Evolutionary conservation across 2,113 vertebrate genomes (phyloP), one percentile per base, ranked within the genome.

Genomic region (Sander vitreus): DNA sequence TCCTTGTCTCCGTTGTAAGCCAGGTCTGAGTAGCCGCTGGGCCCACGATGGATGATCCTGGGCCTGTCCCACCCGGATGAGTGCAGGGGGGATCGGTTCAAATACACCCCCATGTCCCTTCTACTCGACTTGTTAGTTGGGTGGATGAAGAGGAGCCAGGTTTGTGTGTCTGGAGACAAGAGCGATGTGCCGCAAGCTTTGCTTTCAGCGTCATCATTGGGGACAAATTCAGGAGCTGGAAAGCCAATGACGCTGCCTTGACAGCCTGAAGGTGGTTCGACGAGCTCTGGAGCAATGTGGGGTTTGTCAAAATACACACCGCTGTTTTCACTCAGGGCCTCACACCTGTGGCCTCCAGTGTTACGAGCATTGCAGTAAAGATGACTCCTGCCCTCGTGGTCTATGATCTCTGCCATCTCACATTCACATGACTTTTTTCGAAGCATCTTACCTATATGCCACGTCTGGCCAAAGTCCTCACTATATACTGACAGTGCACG

Each of bases 241-340:
- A 99, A 99, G 79, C 96, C 96, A 39, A 99, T 90, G 47, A 99
- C 94, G 48, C 98, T 99, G 48, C 98, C 98, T 45, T 99, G 98
- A 55, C 98, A 99, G 0, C 98, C 98, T 0, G 7, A 60, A 0
- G 58, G 85, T 0, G 95, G 92, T 19, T 99, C 98, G 0, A 80
- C 70, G 3, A 99, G 94, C 70, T 92, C 90, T 0, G 0, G 16
- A 59, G 93, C 96, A 10, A 70, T 66, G 64, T 48, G 63, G 2
- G 92, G 85, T 4, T 72, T 93, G 76, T 93, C 80, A 27, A 99
- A 99, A 2, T 21, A 81, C 51, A 85, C n/a, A 6, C 96, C 97
- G 0, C 59, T 33, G 72, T 96, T 93, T 2, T 70, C 8, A 62
- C 97, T 97, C 25, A 97, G 36, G 0, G 97, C 96, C 65, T 96